These are phyloP conservation scores for Drosophila persimilis DNA, from an alignment of 1,140 invertebrate genomes.

Conservation along the genomic window DNA sequence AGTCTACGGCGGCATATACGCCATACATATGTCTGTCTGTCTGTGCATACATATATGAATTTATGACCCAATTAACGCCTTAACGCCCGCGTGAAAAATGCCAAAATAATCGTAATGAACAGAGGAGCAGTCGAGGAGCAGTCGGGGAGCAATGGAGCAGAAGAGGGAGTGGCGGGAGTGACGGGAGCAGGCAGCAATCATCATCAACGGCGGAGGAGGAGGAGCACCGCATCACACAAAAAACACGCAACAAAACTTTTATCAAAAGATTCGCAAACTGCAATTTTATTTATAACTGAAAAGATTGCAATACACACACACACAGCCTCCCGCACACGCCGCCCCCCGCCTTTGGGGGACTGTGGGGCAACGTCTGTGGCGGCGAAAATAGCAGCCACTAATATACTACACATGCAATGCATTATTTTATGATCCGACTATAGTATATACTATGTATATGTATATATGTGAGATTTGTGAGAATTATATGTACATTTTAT, in stretches of 20 bases:
- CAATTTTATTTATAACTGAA: slow-evolving; percentile 67
- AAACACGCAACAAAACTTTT: slow-evolving; percentile 61
- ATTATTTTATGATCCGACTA: slow-evolving; percentile 24
- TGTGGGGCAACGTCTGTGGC: slow-evolving; percentile 42
- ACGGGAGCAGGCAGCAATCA: too few species aligned
- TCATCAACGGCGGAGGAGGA: too few species aligned
- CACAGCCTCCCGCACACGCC: too few species aligned
- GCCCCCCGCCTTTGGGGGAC: slow-evolving; percentile 12
- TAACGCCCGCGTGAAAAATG: slow-evolving; percentile 64
- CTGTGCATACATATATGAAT: slow-evolving; percentile 35
- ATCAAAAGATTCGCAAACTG: slow-evolving; percentile 68
- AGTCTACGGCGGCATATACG: neutral
- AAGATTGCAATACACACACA: slow-evolving; percentile 69
- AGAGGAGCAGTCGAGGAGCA: slow-evolving; percentile 8
- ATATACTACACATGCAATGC: slow-evolving; percentile 32
- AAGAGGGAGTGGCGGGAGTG: too few species aligned
- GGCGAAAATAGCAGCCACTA: slow-evolving; percentile 46
- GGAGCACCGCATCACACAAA: neutral
- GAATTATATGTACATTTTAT: slow-evolving; percentile 21
- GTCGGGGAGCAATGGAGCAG: too few species aligned
- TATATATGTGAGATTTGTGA: neutral
- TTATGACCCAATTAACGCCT: slow-evolving; percentile 78
- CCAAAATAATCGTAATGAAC: slow-evolving; percentile 48
- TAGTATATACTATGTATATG: slow-evolving; percentile 3
- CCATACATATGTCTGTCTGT: slow-evolving; percentile 1